Base-by-base conservation (phyloP, 37 sponge, comb jelly and placozoan species). In the Axinella damicornis region DNA sequence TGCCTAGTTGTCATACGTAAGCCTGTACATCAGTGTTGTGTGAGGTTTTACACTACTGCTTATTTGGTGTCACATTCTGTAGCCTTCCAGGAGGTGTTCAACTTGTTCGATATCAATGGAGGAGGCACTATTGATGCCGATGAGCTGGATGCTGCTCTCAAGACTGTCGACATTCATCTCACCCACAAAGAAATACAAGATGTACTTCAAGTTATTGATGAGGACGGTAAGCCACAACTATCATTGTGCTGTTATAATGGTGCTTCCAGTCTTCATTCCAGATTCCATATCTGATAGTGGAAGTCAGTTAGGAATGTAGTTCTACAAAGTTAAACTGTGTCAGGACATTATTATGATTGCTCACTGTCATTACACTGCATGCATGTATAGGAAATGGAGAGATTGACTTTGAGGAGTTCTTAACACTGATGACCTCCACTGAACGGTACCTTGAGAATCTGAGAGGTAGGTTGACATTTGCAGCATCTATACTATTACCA, bases 31-130 rank as follows among this genome's bases (percentile, higher is more conserved):
- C n/a, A n/a, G n/a, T n/a, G n/a, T n/a, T n/a, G n/a, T n/a, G n/a
- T n/a, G n/a, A n/a, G n/a, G n/a, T n/a, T n/a, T n/a, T n/a, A n/a
- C n/a, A n/a, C n/a, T n/a, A n/a, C n/a, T n/a, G n/a, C n/a, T n/a
- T n/a, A n/a, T n/a, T n/a, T n/a, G n/a, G n/a, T n/a, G n/a, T n/a
- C n/a, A n/a, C n/a, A n/a, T 69, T 71, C 58, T 74, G 0, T 52
- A 84, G 91, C 91, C 5, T 90, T 90, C 41, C 72, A 40, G 0
- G 91, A 90, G 60, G 91, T 85, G 33, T 90, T 90, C 82, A 84
- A 71, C 22, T 75, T 90, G n/a, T 90, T 90, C 65, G 91, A 90
- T 52, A 73, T 85, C 53, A 85, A 90, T 53, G 91, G 91, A 41
- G 86, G 86, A 5, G 91, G 91, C 20, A 81, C 86, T 56, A 90